Evolutionary conservation across 2,113 vertebrate genomes (phyloP).

Genomic region (Ageneiosus marmoratus): DNA sequence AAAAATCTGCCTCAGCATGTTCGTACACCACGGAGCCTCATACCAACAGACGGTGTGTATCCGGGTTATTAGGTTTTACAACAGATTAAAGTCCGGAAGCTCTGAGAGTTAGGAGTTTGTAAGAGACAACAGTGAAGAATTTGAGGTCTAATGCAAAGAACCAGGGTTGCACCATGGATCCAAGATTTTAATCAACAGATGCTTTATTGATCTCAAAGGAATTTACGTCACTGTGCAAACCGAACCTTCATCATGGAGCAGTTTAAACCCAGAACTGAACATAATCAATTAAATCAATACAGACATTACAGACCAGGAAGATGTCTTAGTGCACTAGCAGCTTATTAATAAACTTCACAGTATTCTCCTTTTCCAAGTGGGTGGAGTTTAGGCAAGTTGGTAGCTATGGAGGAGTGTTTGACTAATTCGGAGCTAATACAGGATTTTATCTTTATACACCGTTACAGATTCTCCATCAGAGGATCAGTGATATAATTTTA

Average conservation of each 20-base stretch:
- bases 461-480: too few species aligned
- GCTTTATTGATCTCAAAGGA: background rate
- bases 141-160: background rate
- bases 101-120: background rate
- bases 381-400: too few species aligned
- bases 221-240: background rate
- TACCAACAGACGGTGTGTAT: background rate
- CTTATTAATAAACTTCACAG: too few species aligned
- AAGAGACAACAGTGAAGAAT: background rate
- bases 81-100: slow-evolving; percentile 11
- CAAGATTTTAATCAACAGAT: background rate
- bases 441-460: too few species aligned
- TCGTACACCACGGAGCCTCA: background rate
- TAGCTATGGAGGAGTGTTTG: too few species aligned
- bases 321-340: too few species aligned
- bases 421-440: too few species aligned
- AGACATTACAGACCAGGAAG: too few species aligned
- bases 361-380: too few species aligned
- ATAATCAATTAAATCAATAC: too few species aligned
- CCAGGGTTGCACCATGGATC: background rate
- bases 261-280: background rate
- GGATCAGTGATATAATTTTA: too few species aligned
- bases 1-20: background rate
- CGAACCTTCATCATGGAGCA: background rate
- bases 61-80: background rate